Conservation (phyloP, 2,797 vertebrate genomes). For the Sebastes diaconus region DNA sequence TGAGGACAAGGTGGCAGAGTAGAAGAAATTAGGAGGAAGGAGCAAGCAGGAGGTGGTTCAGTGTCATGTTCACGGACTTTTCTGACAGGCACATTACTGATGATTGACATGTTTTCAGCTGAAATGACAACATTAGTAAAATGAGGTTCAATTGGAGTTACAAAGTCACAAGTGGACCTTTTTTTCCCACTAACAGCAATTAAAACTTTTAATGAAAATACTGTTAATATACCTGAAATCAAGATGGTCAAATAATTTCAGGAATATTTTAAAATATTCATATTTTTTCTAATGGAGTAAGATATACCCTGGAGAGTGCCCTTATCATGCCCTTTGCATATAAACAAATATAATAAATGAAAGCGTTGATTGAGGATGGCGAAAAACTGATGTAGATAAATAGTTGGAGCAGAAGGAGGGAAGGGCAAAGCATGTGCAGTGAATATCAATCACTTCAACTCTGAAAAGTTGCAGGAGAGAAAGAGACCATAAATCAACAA, state of each 20-base stretch:
- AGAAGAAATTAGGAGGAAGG: background rate
- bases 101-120: background rate
- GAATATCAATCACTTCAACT: constrained; percentile 29
- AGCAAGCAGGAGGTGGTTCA: background rate
- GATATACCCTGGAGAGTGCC: background rate
- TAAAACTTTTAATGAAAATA: background rate
- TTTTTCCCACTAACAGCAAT: background rate
- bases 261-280: background rate
- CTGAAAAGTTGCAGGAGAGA: background rate
- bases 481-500: constrained; percentile 24
- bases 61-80: background rate
- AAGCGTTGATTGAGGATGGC: background rate
- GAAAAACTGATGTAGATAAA: background rate
- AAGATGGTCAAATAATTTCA: background rate
- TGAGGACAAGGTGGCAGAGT: background rate
- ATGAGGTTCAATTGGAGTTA: background rate
- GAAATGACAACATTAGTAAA: background rate
- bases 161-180: background rate
- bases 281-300: background rate
- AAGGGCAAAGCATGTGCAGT: background rate
- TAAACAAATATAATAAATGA: background rate
- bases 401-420: background rate
- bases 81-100: background rate
- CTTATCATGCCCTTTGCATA: too few species aligned
- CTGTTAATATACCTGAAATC: background rate